Conservation (phyloP, 2,797 vertebrate species). For the Chelon auratus region DNA sequence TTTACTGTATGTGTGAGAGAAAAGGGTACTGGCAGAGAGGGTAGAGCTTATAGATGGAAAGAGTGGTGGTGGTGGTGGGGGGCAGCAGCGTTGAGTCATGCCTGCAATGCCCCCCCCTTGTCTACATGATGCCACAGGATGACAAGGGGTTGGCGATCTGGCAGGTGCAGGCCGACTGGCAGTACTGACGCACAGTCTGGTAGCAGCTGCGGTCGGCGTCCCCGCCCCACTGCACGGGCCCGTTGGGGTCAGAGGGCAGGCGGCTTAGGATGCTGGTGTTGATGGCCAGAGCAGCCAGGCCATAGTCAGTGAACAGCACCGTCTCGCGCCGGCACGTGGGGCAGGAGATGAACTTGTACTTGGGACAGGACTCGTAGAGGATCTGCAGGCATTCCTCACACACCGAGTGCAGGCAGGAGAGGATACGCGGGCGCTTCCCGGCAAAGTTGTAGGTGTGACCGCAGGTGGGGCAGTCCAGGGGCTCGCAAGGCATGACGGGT, state of each 20-base stretch:
- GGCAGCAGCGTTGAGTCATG: constrained; percentile 54
- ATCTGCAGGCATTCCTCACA: constrained; percentile 99
- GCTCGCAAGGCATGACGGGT: constrained; percentile 89
- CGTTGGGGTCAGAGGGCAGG: constrained; percentile 91
- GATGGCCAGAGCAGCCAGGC: constrained; percentile 95
- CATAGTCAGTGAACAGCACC: constrained; percentile 99
- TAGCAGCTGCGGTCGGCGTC: constrained; percentile 99
- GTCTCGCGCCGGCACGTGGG: constrained; percentile 97
- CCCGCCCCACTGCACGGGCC: constrained; percentile 93
- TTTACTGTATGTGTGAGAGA: constrained; percentile 69
- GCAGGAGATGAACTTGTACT: constrained; percentile 99
- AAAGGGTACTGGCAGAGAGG: constrained; percentile 55
- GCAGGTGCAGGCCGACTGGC: constrained; percentile 97
- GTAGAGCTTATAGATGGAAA: constrained; percentile 70
- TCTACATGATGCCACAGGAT: constrained; percentile 98
- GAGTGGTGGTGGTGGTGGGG: constrained; percentile 41
- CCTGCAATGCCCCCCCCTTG: constrained; percentile 59
- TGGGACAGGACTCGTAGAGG: constrained; percentile 98
- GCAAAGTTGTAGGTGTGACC: constrained; percentile 97
- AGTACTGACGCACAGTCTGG: constrained; percentile 99
- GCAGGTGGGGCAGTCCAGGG: constrained; percentile 97
- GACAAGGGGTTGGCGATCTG: constrained; percentile 96
- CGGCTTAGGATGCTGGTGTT: constrained; percentile 99
- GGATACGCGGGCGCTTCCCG: constrained; percentile 95
- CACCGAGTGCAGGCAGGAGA: constrained; percentile 98